phyloP scores from a whole-genome alignment of 2,113 vertebrate species.

The Ramphastos sulfuratus region DNA sequence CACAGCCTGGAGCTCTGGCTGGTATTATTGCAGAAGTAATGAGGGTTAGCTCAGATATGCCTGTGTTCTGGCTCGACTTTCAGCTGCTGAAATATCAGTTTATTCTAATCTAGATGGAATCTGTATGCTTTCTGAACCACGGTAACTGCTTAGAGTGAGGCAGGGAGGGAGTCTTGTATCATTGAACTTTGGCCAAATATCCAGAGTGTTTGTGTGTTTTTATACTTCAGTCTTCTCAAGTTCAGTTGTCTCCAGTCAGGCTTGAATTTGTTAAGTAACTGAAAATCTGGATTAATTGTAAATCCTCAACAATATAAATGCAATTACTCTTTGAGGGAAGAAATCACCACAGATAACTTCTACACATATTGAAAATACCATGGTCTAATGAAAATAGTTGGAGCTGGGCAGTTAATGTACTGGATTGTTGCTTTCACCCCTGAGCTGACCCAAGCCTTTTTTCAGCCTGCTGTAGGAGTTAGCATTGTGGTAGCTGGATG shows the following conservation, averaged over 20 bases:
- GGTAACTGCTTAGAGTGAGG: not conserved
- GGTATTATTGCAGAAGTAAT: not conserved
- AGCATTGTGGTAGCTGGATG: not conserved
- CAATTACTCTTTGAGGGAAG: not conserved
- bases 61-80: not conserved
- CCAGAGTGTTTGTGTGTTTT: not conserved
- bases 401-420: not conserved
- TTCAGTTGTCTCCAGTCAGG: not conserved
- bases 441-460: not conserved
- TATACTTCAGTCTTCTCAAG: not conserved
- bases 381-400: not conserved
- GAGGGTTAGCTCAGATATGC: not conserved
- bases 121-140: not conserved
- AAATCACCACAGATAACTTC: not conserved
- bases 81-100: not conserved
- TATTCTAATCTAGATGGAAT: not conserved
- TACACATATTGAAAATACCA: not conserved
- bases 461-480: not conserved
- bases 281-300: not conserved
- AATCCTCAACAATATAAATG: not conserved
- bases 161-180: accelerated
- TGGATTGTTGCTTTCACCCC: not conserved
- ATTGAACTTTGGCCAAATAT: not conserved
- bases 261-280: not conserved
- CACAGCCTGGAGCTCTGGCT: not conserved